Conservation (phyloP, 2,113 vertebrate species). For the Climacteris rufus region DNA sequence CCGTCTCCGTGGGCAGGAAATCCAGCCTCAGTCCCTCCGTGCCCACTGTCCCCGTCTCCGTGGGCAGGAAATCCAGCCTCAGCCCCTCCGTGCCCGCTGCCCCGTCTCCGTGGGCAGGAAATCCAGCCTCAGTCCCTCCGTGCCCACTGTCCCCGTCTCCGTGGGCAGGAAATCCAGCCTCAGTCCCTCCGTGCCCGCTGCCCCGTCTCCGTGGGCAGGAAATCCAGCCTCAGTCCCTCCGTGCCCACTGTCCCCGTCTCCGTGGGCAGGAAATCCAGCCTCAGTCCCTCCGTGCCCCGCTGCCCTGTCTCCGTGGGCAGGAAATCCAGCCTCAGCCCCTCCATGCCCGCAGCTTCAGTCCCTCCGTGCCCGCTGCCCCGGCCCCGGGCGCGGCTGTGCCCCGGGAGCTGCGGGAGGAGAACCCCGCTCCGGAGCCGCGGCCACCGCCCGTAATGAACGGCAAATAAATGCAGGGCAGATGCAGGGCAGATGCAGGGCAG, state of each 20-base stretch:
- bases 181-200: background rate
- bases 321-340: background rate
- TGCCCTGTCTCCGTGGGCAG: rapidly evolving
- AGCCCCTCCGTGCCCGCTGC: background rate
- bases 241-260: background rate
- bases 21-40: background rate
- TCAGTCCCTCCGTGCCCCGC: background rate
- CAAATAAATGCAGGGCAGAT: no score
- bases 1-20: rapidly evolving
- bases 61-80: background rate
- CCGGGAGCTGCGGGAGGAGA: background rate
- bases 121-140: background rate
- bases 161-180: background rate
- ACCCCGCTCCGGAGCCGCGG: no score
- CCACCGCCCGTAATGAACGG: no score
- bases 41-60: rapidly evolving
- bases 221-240: background rate
- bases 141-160: rapidly evolving
- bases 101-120: rapidly evolving
- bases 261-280: background rate
- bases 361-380: background rate
- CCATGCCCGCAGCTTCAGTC: no score
- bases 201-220: rapidly evolving
- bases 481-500: no score
- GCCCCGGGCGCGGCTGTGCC: background rate